Conservation (phyloP, 2,797 vertebrate genomes). For the Columba guinea region DNA sequence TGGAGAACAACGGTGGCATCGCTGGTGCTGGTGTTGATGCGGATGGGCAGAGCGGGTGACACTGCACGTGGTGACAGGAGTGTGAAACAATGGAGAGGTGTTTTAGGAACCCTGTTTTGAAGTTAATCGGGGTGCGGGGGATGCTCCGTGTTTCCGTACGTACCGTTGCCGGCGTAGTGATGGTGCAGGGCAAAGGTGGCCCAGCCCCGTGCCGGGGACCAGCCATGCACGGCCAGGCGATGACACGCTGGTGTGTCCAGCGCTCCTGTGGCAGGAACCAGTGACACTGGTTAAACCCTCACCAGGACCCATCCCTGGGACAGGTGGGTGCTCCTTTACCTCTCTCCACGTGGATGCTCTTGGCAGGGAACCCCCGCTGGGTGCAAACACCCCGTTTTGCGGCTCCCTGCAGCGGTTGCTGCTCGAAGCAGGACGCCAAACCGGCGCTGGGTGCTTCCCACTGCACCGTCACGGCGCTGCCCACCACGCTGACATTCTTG, state of each 20-base stretch:
- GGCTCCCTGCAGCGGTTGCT: not conserved
- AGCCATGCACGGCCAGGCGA: conserved; percentile 44
- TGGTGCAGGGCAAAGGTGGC: conserved; percentile 33
- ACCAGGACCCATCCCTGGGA: accelerated
- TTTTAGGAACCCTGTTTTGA: accelerated
- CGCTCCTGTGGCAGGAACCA: not conserved
- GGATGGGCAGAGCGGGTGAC: not conserved
- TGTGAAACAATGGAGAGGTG: accelerated
- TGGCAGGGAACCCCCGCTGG: not conserved
- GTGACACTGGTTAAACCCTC: not conserved
- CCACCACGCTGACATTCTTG: not conserved
- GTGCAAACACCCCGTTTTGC: accelerated
- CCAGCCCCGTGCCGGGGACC: not conserved
- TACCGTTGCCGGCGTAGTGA: conserved; percentile 54
- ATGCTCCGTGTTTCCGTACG: accelerated
- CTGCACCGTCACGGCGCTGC: accelerated
- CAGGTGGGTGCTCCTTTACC: accelerated
- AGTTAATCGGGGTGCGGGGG: accelerated
- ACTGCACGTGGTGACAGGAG: not conserved
- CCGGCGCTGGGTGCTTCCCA: not conserved
- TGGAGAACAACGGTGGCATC: not conserved
- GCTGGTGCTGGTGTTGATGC: not conserved
- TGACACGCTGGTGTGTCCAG: not conserved
- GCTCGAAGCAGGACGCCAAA: conserved; percentile 57
- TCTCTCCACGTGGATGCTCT: not conserved